Base-by-base conservation (phyloP, 1,140 invertebrate genomes). In the Pachyrhynchus sulphureomaculatus region DNA sequence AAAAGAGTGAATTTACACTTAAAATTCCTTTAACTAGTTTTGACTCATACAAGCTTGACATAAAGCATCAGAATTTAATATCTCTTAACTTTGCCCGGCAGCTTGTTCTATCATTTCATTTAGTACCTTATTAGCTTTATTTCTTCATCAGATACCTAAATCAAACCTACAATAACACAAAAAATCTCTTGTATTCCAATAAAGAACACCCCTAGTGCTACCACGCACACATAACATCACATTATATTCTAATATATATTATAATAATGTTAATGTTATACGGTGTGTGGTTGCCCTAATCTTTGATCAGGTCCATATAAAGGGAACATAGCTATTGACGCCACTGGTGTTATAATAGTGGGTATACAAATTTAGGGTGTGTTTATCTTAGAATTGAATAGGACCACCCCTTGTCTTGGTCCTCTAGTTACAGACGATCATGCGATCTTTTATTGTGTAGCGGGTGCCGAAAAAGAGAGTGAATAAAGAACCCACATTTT, bases 301-400 rank as follows among this genome's bases (percentile, higher is more conserved):
- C 45, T 48, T 3, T 21, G 24, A 29, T 42, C 39, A 42, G 8
- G 17, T 9, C 18, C 12, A 18, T 37, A 37, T n/a, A 34, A 53
- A 53, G 2, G 32, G 13, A 36, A 53, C 44, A 32, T 12, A 4
- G 1, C 34, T 24, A 36, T 36, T 53, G 49, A 53, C 49, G 49
- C 49, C 49, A 53, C 49, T 53, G 49, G 49, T 53, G 49, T 53
- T 53, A 53, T 53, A 53, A 53, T 37, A 39, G 32, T 39, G 13
- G 32, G 33, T 21, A 53, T 39, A 53, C 49, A 53, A 53, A 53
- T 53, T 53, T 53, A 34, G 49, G 49, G 49, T 36, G 49, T 53
- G 49, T 53, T 53, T 53, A 53, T 53, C 13, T n/a, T 53, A 39
- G 18, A 53, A 53, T 36, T 39, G 24, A 47, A 47, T 47, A 47